Conservation (phyloP, 2,113 vertebrate species). For the Xenotilapia flavipinnis region DNA sequence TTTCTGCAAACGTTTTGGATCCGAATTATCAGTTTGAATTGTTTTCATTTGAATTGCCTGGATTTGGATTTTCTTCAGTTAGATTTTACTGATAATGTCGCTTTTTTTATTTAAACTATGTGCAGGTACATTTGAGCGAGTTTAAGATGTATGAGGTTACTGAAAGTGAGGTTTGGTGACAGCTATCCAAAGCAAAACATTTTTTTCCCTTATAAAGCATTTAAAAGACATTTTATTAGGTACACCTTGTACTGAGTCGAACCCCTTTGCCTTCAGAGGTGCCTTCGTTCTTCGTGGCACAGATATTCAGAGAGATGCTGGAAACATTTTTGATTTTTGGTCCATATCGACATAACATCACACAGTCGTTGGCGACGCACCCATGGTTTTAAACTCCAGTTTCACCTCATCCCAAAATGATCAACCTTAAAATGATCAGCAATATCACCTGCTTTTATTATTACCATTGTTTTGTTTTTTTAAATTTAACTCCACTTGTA, state of each 20-base stretch:
- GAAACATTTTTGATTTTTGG: not conserved
- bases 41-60: not conserved
- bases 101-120: not conserved
- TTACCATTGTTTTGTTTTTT: not conserved
- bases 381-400: not conserved
- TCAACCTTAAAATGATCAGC: not conserved
- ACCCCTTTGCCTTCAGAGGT: not conserved
- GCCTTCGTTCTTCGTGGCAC: not conserved
- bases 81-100: not conserved
- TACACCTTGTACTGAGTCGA: not conserved
- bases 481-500: not conserved
- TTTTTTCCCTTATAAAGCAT: not conserved
- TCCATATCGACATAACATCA: not conserved
- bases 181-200: not conserved
- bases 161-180: not conserved
- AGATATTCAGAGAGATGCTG: not conserved
- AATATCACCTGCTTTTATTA: not conserved
- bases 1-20: not conserved
- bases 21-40: not conserved
- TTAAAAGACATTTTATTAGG: not conserved
- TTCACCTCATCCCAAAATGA: not conserved
- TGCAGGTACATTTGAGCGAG: not conserved
- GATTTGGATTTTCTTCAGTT: not conserved
- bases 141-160: not conserved
- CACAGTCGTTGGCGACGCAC: accelerated